Evolutionary conservation across 2,888 invertebrate species (phyloP).

Genomic region (Dynastes hyllus): DNA sequence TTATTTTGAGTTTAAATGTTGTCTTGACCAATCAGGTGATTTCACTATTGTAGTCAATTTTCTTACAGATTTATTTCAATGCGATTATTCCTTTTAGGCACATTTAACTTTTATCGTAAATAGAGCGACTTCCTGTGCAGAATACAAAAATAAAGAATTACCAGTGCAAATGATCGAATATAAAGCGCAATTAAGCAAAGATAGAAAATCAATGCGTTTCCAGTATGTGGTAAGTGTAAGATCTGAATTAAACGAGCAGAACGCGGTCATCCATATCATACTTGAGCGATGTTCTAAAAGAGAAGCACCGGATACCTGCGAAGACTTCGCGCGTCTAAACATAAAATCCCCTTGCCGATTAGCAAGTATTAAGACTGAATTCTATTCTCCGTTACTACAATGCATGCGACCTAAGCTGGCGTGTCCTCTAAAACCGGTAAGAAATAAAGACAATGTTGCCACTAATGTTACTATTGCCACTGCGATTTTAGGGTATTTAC

Average conservation of each 20-base stretch:
- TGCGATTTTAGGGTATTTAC: neutral
- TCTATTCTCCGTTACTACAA: no score
- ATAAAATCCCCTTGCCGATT: neutral
- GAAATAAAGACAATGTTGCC: no score
- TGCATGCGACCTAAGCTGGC: no score
- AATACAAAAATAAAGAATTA: neutral
- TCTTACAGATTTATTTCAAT: no score
- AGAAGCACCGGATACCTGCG: constrained; percentile 12
- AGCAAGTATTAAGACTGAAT: no score
- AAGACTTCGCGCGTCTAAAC: neutral
- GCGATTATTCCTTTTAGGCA: neutral
- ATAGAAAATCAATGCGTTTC: neutral
- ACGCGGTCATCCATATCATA: neutral
- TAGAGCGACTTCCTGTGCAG: neutral
- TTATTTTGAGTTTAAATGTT: neutral
- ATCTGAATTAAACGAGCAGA: no score
- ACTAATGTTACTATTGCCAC: neutral
- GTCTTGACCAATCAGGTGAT: no score
- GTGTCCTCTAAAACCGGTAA: no score
- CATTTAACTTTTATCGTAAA: neutral
- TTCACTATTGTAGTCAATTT: no score
- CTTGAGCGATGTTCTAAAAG: neutral
- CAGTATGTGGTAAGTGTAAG: neutral
- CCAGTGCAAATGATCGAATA: neutral
- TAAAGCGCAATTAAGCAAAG: neutral